Evolutionary conservation across 2,797 vertebrate genomes (phyloP).

Genomic region (Ispidina picta): DNA sequence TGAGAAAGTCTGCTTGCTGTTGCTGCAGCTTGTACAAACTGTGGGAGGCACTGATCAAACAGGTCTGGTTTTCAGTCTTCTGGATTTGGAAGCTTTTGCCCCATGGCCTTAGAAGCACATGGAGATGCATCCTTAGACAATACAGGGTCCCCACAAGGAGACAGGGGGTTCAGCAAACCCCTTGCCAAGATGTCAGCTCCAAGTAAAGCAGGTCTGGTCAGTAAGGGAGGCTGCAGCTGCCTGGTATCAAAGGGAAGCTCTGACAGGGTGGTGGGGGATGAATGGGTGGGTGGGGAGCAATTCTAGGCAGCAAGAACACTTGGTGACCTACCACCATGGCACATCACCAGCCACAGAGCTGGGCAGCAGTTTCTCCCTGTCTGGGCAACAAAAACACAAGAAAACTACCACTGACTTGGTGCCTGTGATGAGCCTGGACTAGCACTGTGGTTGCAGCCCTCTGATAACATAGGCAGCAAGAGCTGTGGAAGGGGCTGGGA

Average conservation of each 20-base stretch:
- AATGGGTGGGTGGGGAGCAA: not conserved
- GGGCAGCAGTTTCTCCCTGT: not conserved
- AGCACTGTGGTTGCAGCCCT: not conserved
- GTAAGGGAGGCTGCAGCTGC: no score
- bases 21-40: not conserved
- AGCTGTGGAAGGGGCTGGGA: not conserved
- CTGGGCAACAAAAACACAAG: not conserved
- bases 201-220: not conserved
- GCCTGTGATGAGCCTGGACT: not conserved
- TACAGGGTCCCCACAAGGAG: not conserved
- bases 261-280: not conserved
- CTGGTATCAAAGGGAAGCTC: not conserved
- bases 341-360: accelerated
- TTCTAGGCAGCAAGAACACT: not conserved
- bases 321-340: not conserved
- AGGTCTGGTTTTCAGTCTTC: not conserved
- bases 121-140: not conserved
- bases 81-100: not conserved
- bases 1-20: not conserved
- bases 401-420: accelerated
- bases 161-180: not conserved
- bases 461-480: accelerated
- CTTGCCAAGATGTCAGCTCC: not conserved
- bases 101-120: not conserved
- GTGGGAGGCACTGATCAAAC: not conserved